phyloP scores from a whole-genome alignment of 2,888 invertebrate species.

The Apodemia duryi region DNA sequence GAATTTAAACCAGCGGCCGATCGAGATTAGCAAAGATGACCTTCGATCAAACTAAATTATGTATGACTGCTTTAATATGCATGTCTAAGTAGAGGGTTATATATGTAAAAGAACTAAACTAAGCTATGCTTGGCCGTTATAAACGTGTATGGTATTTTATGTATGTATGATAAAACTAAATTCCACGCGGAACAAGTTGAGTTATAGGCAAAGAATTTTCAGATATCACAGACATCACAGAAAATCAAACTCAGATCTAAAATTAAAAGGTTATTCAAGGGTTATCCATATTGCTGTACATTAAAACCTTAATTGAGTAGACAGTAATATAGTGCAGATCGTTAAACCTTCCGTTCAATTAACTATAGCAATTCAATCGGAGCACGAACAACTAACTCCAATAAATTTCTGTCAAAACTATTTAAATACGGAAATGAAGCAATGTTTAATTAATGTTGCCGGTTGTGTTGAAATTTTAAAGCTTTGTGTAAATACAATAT shows the following conservation, averaged over 20 bases:
- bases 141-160: too few relatives aligned
- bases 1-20: too few relatives aligned
- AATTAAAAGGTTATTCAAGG: background rate
- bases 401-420: conserved; percentile 12
- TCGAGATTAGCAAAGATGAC: too few relatives aligned
- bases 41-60: too few relatives aligned
- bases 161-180: too few relatives aligned
- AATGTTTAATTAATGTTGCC: conserved; percentile 10
- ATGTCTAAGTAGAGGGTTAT: too few relatives aligned
- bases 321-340: background rate
- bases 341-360: conserved; percentile 11
- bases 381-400: conserved; percentile 7
- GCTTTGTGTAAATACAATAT: background rate
- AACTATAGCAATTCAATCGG: conserved; percentile 2
- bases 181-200: too few relatives aligned
- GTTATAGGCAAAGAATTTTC: too few relatives aligned
- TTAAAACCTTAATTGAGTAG: background rate
- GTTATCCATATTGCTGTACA: background rate
- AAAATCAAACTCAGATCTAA: background rate
- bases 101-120: too few relatives aligned
- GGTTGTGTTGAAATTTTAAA: background rate
- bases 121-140: too few relatives aligned
- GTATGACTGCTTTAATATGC: too few relatives aligned
- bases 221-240: background rate
- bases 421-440: conserved; percentile 10